Conservation (phyloP, 2,888 invertebrate species). For the Amorpha juglandis region DNA sequence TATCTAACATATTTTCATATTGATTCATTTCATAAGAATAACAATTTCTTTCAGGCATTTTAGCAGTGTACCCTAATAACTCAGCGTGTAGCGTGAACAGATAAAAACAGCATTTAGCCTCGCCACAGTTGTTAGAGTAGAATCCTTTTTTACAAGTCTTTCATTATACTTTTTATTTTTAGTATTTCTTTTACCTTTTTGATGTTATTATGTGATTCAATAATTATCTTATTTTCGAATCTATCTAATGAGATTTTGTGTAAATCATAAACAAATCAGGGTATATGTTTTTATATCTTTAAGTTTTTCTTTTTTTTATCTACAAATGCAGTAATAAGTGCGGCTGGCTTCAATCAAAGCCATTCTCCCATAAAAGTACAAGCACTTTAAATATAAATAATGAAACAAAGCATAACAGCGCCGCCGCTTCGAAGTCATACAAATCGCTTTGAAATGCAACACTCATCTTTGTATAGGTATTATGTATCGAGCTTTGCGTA, state of each 20-base stretch:
- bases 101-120: neutral
- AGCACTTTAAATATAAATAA: neutral
- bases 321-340: too few relatives aligned
- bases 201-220: too few relatives aligned
- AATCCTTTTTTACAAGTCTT: neutral
- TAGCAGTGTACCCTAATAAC: neutral
- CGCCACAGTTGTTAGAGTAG: neutral
- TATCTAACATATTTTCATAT: conserved; percentile 6
- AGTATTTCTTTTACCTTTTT: too few relatives aligned
- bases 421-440: neutral
- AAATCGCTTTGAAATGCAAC: conserved; percentile 12
- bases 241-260: too few relatives aligned
- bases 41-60: neutral
- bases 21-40: too few relatives aligned
- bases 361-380: neutral
- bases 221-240: too few relatives aligned
- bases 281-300: too few relatives aligned
- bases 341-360: neutral
- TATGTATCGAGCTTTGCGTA: neutral
- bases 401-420: neutral
- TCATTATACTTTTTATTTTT: neutral
- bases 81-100: neutral
- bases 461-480: neutral
- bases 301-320: too few relatives aligned
- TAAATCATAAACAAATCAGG: too few relatives aligned